A percentile compares a stretch with the other conserved stretches of the same genome.
Evolutionary conservation across 2,113 vertebrate genomes (phyloP).

Genomic region (Turnix velox): DNA sequence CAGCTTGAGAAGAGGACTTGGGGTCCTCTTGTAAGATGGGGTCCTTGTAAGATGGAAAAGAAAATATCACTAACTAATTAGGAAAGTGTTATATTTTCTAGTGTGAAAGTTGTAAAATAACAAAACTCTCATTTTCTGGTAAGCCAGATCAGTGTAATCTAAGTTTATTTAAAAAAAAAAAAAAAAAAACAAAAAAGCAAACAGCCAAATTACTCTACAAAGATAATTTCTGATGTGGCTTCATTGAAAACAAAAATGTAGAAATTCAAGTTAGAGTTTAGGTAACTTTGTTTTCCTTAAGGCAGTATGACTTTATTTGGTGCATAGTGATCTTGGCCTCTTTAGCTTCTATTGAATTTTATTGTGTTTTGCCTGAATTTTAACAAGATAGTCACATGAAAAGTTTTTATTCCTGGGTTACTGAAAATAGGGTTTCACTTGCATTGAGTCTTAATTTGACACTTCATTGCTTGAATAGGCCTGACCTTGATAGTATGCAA

Average conservation of each 20-base stretch:
- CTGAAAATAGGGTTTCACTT: neutral
- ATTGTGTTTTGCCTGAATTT: neutral
- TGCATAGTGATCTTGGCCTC: neutral
- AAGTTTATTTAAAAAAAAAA: neutral
- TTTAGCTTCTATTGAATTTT: neutral
- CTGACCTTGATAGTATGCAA: neutral
- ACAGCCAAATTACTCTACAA: neutral
- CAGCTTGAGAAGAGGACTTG: neutral
- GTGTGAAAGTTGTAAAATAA: neutral
- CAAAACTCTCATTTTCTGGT: neutral
- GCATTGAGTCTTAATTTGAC: neutral
- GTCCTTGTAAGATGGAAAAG: neutral
- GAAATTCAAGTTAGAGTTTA: neutral
- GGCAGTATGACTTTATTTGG: neutral
- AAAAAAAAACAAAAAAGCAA: neutral
- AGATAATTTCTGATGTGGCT: neutral
- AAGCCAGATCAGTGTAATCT: neutral
- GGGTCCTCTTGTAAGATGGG: no score
- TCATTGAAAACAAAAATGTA: neutral
- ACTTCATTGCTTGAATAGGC: neutral
- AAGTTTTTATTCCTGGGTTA: neutral
- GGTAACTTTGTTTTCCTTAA: neutral
- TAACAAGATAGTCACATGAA: neutral
- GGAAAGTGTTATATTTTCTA: neutral
- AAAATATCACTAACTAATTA: neutral